Evolutionary conservation across 2,888 invertebrate genomes (phyloP), one percentile per base, ranked within the genome.

Genomic region (Nebria brevicollis): DNA sequence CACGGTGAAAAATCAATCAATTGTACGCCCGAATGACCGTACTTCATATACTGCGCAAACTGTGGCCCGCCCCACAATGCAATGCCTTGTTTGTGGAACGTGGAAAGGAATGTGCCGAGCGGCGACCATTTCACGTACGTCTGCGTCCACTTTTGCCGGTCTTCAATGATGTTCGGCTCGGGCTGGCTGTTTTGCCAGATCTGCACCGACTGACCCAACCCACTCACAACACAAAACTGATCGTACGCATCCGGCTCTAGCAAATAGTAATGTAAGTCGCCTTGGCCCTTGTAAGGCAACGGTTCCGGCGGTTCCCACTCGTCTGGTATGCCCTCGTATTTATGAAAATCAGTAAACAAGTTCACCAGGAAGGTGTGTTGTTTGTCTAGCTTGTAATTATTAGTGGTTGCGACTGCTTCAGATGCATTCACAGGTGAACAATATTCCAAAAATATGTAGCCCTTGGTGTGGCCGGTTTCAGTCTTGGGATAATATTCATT

Each of bases 71-170:
- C 99, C 99, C 99, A 99, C 72, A 99, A 91, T 0, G 97, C 98
- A 75, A 99, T 97, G 80, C 99, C 99, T 83, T 95, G 93, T 89
- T 95, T 94, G 87, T 99, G 99, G 90, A 98, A 97, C 0, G 99
- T 99, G 0, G 98, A 95, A 84, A 99, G 91, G 88, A 97, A 99
- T 0, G 98, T 98, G 72, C 99, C 99, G 66, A 97, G 90, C 0
- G 99, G 99, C 1, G 99, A 99, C 99, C 99, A 99, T 85, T 96
- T 95, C 1, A 98, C 96, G 85, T 97, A 97, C 0, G 97, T 97
- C 87, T 98, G 98, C 0, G 98, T 98, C 95, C 99, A 99, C 85
- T 95, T 93, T 96, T 93, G 93, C 89, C 98, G 93, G 85, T 97
- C 94, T 89, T 98, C 96, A 65, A 97, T 85, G 82, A 94, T 88